Base-by-base conservation (phyloP, 2,113 vertebrate genomes). In the Archilochus colubris region DNA sequence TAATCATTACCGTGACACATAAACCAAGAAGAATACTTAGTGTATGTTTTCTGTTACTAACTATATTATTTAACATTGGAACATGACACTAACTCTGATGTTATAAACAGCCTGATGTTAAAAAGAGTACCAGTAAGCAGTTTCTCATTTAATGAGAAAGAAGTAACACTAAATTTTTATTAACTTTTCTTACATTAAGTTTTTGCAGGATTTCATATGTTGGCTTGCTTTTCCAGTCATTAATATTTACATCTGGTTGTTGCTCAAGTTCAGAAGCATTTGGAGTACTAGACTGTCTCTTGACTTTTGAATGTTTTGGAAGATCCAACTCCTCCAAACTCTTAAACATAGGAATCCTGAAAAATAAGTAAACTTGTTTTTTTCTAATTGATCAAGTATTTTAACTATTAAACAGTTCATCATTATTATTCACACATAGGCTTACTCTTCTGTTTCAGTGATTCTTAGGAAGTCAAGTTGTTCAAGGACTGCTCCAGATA, bases 271-370 rank as follows among this genome's bases (percentile, higher is more conserved):
- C 98, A 3, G 98, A 98, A 88, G 91, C 97, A 61, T 98, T 98
- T 48, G 99, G 97, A 11, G 99, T 99, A 95, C 99, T 99, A 55
- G 97, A 98, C 82, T 99, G 99, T 70, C 99, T 98, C 97, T 99
- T 99, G 89, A 99, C 99, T 96, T 99, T 99, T 44, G 99, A 99
- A 97, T 99, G 99, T 82, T 99, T 99, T 22, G 99, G 99, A 95
- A 99, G 95, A 95, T 99, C 98, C 87, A 99, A 91, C 89, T 99
- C 99, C 94, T 99, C 99, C 73, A 99, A 99, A 97, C 99, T 99
- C 97, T 98, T 99, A 96, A 99, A 99, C 96, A 99, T 98, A 4
- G 99, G 98, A 95, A 98, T 98, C 94, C 99, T 99, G 70, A 23
- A 82, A 89, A 72, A 75, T 31, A 84, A 78, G 36, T 7, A 36